phyloP scores from a whole-genome alignment of 2,113 vertebrate species.

The Caranx melampygus region DNA sequence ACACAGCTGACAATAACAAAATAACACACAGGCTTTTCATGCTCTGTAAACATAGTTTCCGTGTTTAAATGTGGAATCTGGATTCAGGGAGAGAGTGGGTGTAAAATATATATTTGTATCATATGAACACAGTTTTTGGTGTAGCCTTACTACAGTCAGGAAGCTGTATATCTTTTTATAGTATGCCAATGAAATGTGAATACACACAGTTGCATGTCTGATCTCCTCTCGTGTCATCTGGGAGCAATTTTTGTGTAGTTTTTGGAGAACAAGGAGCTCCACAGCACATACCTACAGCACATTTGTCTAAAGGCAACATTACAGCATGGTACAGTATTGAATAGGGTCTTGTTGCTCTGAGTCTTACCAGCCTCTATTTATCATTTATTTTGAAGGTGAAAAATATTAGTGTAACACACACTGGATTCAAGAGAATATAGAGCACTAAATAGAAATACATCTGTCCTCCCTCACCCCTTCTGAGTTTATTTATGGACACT shows the following conservation, averaged over 20 bases:
- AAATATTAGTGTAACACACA: not conserved
- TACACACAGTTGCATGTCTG: slow-evolving; percentile 10
- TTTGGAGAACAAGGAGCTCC: not conserved
- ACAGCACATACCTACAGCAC: slow-evolving; percentile 21
- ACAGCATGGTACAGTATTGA: not conserved
- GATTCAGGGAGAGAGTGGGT: not conserved
- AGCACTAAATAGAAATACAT: slow-evolving; percentile 39
- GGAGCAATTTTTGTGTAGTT: slow-evolving; percentile 25
- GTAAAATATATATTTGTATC: slow-evolving; percentile 19
- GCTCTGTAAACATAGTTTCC: not conserved
- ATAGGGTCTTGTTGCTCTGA: not conserved
- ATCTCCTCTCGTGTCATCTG: slow-evolving; percentile 38
- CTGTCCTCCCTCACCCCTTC: slow-evolving; percentile 17
- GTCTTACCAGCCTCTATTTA: not conserved
- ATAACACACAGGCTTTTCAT: not conserved
- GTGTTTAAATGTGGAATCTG: slow-evolving; percentile 6
- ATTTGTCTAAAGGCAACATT: slow-evolving; percentile 1
- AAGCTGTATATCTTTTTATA: slow-evolving; percentile 17
- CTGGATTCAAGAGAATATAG: slow-evolving; percentile 10
- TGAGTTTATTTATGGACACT: slow-evolving; percentile 60
- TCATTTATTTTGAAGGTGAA: not conserved
- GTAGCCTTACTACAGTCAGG: not conserved
- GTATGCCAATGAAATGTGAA: slow-evolving; percentile 8
- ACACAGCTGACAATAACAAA: not conserved
- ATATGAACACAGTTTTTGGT: slow-evolving; percentile 5